These are phyloP conservation scores for Cataglyphis rosenhaueri DNA, from an alignment of 2,888 invertebrate species.

Conservation along the genomic window DNA sequence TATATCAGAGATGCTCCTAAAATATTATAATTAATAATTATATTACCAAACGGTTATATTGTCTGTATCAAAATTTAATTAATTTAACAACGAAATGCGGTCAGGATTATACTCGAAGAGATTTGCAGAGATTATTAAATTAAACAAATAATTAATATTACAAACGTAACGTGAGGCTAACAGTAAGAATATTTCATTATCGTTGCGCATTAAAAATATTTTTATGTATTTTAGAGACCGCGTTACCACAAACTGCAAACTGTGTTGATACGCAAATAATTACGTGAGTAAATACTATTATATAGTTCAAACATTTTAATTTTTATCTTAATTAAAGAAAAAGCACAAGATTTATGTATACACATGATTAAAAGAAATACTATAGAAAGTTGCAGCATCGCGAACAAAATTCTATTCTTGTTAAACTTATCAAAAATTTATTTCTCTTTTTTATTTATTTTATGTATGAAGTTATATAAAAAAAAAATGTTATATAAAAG, in stretches of 20 bases:
- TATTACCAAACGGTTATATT: neutral
- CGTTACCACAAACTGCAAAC: neutral
- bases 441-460: neutral
- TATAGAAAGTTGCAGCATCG: neutral
- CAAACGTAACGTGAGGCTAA: neutral
- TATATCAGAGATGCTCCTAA: neutral
- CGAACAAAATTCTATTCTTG: neutral
- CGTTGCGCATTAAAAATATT: neutral
- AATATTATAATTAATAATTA: neutral
- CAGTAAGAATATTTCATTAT: neutral
- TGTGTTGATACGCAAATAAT: neutral
- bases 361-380: neutral
- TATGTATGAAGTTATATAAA: neutral
- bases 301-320: neutral
- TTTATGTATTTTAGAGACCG: neutral
- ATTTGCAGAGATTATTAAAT: conserved; percentile 23
- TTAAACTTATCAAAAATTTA: neutral
- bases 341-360: neutral
- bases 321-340: neutral
- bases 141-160: conserved; percentile 34
- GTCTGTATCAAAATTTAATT: conserved; percentile 12
- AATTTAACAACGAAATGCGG: conserved; percentile 30
- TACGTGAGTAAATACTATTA: neutral
- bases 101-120: conserved; percentile 26
- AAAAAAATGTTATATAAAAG: neutral